Evolutionary conservation across 2,113 vertebrate genomes (phyloP).

Genomic region (Setophaga kirtlandii): DNA sequence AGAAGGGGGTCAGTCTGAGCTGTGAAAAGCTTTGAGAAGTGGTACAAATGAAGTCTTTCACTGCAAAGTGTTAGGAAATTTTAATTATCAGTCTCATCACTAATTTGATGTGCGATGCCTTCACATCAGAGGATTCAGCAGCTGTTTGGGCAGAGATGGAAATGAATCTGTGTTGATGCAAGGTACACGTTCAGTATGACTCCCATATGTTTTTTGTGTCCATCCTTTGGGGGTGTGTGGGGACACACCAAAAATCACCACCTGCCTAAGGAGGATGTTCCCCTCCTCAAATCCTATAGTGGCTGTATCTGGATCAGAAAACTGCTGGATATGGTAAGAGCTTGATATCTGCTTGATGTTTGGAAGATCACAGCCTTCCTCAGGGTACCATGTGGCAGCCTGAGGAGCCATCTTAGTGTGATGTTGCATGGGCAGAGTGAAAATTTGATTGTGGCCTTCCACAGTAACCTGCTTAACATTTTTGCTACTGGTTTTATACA

Average conservation of each 20-base stretch:
- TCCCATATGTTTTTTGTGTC: rapidly evolving
- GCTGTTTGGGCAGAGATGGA: neutral
- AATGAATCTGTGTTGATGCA: neutral
- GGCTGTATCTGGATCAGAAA: neutral
- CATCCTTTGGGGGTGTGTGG: rapidly evolving
- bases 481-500: neutral
- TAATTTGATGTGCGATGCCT: neutral
- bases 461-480: neutral
- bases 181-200: neutral
- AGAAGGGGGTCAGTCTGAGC: neutral
- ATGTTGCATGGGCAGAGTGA: neutral
- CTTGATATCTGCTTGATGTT: neutral
- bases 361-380: neutral
- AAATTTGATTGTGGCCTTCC: neutral
- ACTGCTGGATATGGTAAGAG: neutral
- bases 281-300: neutral
- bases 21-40: neutral
- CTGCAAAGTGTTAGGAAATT: neutral
- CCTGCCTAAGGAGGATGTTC: neutral
- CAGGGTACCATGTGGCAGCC: neutral
- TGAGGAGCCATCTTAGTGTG: neutral
- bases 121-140: neutral
- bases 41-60: neutral
- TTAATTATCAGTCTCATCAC: neutral
- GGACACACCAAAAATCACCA: neutral